These are phyloP conservation scores for Girardia tigrina DNA, from an alignment of 2,888 invertebrate genomes.

Conservation along the genomic window DNA sequence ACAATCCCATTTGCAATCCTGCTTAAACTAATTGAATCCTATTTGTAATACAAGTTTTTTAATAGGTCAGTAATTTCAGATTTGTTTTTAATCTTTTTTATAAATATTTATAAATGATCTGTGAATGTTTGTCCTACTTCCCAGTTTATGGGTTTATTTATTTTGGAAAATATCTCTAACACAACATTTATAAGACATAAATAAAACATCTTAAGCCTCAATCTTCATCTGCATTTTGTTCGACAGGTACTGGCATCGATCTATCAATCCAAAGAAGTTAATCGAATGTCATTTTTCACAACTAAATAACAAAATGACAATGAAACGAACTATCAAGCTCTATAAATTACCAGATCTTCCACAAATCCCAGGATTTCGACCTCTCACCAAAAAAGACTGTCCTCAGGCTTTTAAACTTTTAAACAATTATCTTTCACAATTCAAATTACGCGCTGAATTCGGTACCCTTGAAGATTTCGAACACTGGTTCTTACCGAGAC, in stretches of 20 bases:
- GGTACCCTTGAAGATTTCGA: conserved; percentile 66
- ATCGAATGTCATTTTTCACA: conserved; percentile 96
- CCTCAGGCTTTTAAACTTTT: conserved; percentile 51
- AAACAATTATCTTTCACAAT: conserved; percentile 37
- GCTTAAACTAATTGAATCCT: too few species aligned
- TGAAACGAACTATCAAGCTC: conserved; percentile 89
- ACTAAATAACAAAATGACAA: conserved; percentile 91
- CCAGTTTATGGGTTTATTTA: too few species aligned
- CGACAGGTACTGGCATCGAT: conserved; percentile 97
- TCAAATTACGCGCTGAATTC: conserved; percentile 24
- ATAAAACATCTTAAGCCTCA: too few species aligned
- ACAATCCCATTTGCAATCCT: too few species aligned
- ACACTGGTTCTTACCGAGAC: conserved; percentile 85
- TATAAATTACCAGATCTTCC: conserved; percentile 74
- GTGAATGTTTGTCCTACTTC: too few species aligned
- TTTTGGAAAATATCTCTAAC: too few species aligned
- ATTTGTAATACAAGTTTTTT: too few species aligned
- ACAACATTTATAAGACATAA: too few species aligned
- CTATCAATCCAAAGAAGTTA: conserved; percentile 90
- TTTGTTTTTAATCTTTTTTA: too few species aligned
- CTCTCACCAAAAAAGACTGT: conserved; percentile 52
- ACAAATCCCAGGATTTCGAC: conserved; percentile 56
- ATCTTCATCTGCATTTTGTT: too few species aligned
- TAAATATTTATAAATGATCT: too few species aligned
- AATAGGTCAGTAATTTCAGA: too few species aligned